Percentiles rank a stretch among this genome's conserved stretches.
Conservation (phyloP, 2,797 vertebrate genomes). For the Eulemur mongoz region DNA sequence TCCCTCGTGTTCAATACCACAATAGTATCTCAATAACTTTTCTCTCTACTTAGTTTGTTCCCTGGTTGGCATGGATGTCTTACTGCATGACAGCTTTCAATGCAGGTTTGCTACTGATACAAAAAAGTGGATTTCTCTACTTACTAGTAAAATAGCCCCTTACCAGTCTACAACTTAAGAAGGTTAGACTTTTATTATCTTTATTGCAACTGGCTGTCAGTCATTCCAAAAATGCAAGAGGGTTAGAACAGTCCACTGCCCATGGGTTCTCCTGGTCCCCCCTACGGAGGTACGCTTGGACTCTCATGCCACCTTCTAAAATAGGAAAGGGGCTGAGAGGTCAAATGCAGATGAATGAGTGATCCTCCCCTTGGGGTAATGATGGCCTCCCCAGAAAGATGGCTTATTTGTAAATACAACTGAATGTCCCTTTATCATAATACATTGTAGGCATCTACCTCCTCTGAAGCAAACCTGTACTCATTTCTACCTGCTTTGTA, state of each 20-base stretch:
- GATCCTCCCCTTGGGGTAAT: background rate
- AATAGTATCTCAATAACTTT: constrained; percentile 18
- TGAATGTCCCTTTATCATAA: background rate
- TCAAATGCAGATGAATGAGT: background rate
- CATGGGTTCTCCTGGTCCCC: background rate
- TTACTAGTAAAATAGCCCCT: background rate
- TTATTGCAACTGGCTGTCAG: background rate
- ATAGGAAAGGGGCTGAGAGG: background rate
- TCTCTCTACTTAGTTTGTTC: background rate
- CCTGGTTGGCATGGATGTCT: background rate
- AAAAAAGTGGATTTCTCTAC: background rate
- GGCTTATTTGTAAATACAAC: background rate
- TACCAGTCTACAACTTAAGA: background rate
- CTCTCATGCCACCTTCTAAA: background rate
- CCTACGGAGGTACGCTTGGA: background rate
- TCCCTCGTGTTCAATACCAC: background rate
- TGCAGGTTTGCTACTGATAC: background rate
- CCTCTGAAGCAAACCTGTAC: background rate
- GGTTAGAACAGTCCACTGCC: background rate
- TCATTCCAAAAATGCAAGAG: background rate
- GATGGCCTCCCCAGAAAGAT: background rate
- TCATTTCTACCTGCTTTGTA: background rate
- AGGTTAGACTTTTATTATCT: background rate
- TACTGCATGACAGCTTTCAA: background rate
- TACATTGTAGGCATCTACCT: background rate